Conservation (phyloP, 2,888 invertebrate species). For the Mesorhabditis belari region DNA sequence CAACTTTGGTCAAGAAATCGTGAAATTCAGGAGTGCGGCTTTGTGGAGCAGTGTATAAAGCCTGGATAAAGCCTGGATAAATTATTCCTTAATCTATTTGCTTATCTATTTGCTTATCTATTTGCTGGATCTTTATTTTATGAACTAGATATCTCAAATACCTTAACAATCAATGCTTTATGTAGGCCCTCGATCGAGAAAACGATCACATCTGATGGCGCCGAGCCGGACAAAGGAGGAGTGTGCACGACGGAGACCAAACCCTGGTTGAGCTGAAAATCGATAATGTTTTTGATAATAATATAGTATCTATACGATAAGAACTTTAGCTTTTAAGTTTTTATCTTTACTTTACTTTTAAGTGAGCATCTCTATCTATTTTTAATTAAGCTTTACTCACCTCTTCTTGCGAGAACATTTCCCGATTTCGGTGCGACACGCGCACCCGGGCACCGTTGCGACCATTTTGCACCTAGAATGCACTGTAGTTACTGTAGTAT, state of each 20-base stretch:
- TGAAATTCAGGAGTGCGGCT: no score
- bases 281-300: not conserved
- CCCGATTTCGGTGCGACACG: conserved; percentile 12
- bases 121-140: no score
- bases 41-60: no score
- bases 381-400: conserved; percentile 1
- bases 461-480: not conserved
- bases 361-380: no score
- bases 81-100: no score
- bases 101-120: no score
- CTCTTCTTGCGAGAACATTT: conserved; percentile 18
- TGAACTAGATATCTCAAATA: conserved; percentile 56
- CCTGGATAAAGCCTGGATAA: no score
- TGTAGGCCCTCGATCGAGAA: conserved; percentile 30
- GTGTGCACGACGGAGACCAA: conserved; percentile 25
- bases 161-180: conserved; percentile 63
- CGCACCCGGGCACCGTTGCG: conserved; percentile 6
- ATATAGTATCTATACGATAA: no score
- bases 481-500: not conserved
- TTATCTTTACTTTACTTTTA: no score
- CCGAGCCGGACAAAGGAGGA: conserved; percentile 13
- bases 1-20: no score
- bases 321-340: no score
- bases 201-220: conserved; percentile 37
- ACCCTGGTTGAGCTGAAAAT: conserved; percentile 23